phyloP scores from a whole-genome alignment of 2,888 invertebrate species.

The Cryptosula pallasiana region DNA sequence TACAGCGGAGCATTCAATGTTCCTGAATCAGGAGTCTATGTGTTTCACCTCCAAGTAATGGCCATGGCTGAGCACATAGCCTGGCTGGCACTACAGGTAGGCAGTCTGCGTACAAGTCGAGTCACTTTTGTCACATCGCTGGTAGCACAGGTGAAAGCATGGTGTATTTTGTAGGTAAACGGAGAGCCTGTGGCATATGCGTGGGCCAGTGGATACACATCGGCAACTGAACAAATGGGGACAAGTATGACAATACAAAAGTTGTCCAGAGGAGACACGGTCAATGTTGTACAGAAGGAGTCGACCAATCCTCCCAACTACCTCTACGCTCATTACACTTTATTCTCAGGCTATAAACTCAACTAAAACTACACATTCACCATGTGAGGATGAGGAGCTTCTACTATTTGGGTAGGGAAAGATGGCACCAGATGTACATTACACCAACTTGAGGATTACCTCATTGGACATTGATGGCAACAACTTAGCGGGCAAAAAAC shows the following conservation, averaged over 20 bases:
- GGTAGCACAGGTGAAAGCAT: not conserved
- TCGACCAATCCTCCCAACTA: slow-evolving; percentile 10
- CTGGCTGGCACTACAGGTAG: not conserved
- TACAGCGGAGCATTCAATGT: not conserved
- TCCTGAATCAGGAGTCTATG: not conserved
- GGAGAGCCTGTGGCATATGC: slow-evolving; percentile 18
- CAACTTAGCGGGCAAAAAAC: too few relatives aligned
- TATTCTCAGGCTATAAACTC: slow-evolving; percentile 11
- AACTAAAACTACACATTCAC: too few relatives aligned
- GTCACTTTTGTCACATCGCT: not conserved
- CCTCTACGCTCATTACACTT: slow-evolving; percentile 22
- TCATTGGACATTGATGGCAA: too few relatives aligned
- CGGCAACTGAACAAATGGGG: slow-evolving; percentile 11
- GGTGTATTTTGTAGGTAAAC: not conserved
- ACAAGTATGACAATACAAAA: slow-evolving; percentile 15
- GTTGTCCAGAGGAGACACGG: slow-evolving; percentile 2
- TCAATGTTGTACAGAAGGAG: slow-evolving; percentile 8
- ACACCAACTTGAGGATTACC: too few relatives aligned
- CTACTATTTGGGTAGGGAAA: too few relatives aligned
- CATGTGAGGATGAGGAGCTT: too few relatives aligned
- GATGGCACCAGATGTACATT: too few relatives aligned
- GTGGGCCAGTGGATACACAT: slow-evolving; percentile 19
- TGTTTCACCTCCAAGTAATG: slow-evolving; percentile 14
- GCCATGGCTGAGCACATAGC: slow-evolving; percentile 20
- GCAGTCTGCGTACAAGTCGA: not conserved